Evolutionary conservation across 2,113 vertebrate species (phyloP).

Genomic region (sheep (Ovis aries)): ARS-UI_Ramb_v3.0 NC_056071.1:20234001-20234500

Average conservation of each 20-base stretch:
- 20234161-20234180: background rate
- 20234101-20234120: background rate
- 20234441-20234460: background rate
- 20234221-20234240: background rate
- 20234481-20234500: background rate
- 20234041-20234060: background rate
- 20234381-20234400: background rate
- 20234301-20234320: background rate
- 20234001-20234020: background rate
- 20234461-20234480: too few species aligned
- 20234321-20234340: background rate
- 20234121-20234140: background rate
- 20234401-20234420: background rate
- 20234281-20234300: too few species aligned
- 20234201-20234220: background rate
- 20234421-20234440: background rate
- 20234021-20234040: background rate
- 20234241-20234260: fast-evolving
- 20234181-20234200: background rate
- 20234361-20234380: background rate
- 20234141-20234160: background rate
- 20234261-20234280: background rate
- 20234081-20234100: background rate
- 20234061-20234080: background rate
- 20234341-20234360: background rate